Percentiles rank a stretch among this genome's conserved stretches.
phyloP scores from a whole-genome alignment of 2,113 vertebrate genomes.

The Typhlomys cinereus region DNA sequence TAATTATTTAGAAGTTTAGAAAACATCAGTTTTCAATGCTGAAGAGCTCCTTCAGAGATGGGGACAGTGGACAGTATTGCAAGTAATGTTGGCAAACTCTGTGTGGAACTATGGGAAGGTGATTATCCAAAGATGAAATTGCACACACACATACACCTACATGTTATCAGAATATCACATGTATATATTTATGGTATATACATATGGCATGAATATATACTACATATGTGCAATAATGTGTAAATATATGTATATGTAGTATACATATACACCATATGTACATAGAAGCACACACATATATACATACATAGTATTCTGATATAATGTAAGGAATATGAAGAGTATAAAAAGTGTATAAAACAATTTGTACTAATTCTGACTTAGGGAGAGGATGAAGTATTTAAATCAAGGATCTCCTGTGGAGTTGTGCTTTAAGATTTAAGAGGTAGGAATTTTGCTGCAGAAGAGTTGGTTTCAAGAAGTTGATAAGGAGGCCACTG shows the following conservation, averaged over 20 bases:
- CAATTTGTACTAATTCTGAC: not conserved
- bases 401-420: not conserved
- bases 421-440: not conserved
- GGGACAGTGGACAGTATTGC: not conserved
- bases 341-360: not conserved
- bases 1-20: no score
- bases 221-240: no score
- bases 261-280: no score
- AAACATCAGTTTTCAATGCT: slow-evolving; percentile 13
- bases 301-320: not conserved
- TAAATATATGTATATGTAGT: no score
- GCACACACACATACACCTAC: no score
- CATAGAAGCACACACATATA: no score
- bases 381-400: not conserved
- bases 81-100: not conserved
- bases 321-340: not conserved
- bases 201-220: no score
- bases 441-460: not conserved
- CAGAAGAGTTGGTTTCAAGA: not conserved
- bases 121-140: not conserved
- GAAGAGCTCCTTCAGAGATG: not conserved
- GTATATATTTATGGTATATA: no score
- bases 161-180: no score
- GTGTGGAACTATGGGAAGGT: not conserved
- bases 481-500: not conserved